Conservation (phyloP, 2,113 vertebrate genomes). For the Mixornis gularis region DNA sequence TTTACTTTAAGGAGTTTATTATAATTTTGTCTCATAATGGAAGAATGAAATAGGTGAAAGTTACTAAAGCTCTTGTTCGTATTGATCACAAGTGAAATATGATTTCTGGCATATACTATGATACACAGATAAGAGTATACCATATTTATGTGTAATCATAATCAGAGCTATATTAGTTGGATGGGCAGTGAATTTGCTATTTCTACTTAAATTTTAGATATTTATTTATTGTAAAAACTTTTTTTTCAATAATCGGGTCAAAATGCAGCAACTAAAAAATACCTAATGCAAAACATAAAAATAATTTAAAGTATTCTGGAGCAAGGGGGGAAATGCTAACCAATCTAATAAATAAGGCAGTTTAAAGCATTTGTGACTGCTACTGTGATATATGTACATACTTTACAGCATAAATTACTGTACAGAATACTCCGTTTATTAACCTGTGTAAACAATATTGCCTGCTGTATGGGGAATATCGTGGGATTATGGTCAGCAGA, state of each 20-base stretch:
- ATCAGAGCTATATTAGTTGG: conserved; percentile 22
- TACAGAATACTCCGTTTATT: conserved; percentile 38
- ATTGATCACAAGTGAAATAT: not conserved
- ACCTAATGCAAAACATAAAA: conserved; percentile 23
- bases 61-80: conserved; percentile 26
- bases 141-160: not conserved
- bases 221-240: not conserved
- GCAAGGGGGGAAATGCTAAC: not conserved
- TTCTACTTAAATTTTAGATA: conserved; percentile 26
- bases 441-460: conserved; percentile 35
- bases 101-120: conserved; percentile 7
- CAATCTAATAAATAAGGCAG: conserved; percentile 44
- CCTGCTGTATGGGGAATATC: not conserved
- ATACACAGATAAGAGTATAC: conserved; percentile 15
- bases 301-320: conserved; percentile 42
- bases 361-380: conserved; percentile 47
- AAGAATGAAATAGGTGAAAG: conserved; percentile 10
- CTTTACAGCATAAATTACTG: conserved; percentile 64
- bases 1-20: not conserved
- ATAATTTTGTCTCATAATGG: conserved; percentile 12
- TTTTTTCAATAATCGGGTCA: not conserved
- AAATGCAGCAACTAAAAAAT: conserved; percentile 23
- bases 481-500: not conserved
- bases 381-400: conserved; percentile 47
- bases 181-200: conserved; percentile 1